Base-by-base conservation (phyloP, 2,888 invertebrate genomes). In the Meteorus colon region DNA sequence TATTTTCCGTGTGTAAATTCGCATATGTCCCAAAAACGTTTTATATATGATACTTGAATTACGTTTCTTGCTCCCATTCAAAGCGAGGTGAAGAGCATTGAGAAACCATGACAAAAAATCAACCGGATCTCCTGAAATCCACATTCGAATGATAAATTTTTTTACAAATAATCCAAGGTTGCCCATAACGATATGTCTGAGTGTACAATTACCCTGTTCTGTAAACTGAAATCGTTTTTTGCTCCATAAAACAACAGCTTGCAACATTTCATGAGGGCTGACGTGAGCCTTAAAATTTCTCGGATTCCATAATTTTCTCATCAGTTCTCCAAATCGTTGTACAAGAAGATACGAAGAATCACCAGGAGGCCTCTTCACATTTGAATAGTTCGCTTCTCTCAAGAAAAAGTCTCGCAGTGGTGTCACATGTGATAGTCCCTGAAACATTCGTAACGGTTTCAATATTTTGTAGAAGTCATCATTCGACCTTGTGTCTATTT, bases 261-360 rank as follows among this genome's bases (percentile, higher is more conserved):
- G 99, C 31, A 99, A 91, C 99, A 99, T 99, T 92, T 99, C 99
- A 88, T 99, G 99, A 0, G 99, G 99, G 27, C 98, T 98, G 0
- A 99, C 99, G 87, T 99, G 99, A 0, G 99, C 96, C 90, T 99
- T 99, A 89, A 99, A 99, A 86, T 99, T 99, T 59, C 98, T 92
- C 0, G 99, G 98, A 90, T 99, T 99, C 99, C 99, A 99, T 84
- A 99, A 91, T 89, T 99, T 99, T 24, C 99, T 92, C 91, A 99
- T 93, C 37, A 99, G 91, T 88, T 99, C 99, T 0, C 99, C 99
- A 89, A 98, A 99, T 86, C 95, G 91, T 87, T 97, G 96, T 0
- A 98, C 97, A 66, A 99, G 91, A 37, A 98, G 92, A 86, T 96
- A 97, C 74, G 95, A 94, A 2, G 97, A 98, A 90, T 99, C 98